These are phyloP conservation scores for Ploceus nigricollis DNA, from an alignment of 2,113 vertebrate genomes.

Conservation along the genomic window DNA sequence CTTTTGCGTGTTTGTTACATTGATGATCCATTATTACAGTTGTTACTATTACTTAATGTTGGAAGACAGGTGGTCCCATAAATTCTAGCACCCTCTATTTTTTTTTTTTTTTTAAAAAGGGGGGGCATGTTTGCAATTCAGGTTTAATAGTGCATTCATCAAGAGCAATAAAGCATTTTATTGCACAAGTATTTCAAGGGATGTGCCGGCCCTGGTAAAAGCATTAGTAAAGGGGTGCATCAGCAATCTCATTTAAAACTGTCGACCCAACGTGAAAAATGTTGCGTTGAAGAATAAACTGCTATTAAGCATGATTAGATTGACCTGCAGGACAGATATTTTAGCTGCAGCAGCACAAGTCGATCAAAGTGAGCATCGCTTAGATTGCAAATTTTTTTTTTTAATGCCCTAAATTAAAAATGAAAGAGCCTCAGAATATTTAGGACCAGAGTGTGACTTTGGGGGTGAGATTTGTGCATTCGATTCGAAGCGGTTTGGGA, in stretches of 20 bases:
- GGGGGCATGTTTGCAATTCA: conserved; percentile 20
- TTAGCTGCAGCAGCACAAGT: conserved; percentile 60
- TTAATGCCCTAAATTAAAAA: conserved; percentile 45
- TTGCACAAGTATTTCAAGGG: conserved; percentile 42
- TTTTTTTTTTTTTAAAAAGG: neutral
- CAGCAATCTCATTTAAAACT: conserved; percentile 66
- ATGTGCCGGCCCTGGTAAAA: conserved; percentile 35
- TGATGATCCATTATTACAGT: neutral
- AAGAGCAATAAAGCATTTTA: conserved; percentile 62
- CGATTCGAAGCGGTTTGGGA: neutral
- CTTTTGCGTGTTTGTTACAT: neutral
- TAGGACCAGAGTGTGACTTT: conserved; percentile 23
- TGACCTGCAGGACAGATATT: conserved; percentile 66
- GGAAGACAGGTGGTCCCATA: conserved; percentile 15
- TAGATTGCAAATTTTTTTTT: conserved; percentile 36
- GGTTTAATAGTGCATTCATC: conserved; percentile 35
- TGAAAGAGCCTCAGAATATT: conserved; percentile 7
- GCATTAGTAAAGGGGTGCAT: conserved; percentile 49
- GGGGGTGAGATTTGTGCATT: neutral
- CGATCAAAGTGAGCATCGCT: conserved; percentile 50
- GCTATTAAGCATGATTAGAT: conserved; percentile 69
- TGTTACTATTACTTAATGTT: neutral
- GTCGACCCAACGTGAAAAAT: conserved; percentile 57
- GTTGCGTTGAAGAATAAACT: conserved; percentile 62
- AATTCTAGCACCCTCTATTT: neutral